A percentile compares a stretch with the other conserved stretches of the same genome.
Evolutionary conservation across 2,888 invertebrate genomes (phyloP).

Genomic region (Brachyptera risi): DNA sequence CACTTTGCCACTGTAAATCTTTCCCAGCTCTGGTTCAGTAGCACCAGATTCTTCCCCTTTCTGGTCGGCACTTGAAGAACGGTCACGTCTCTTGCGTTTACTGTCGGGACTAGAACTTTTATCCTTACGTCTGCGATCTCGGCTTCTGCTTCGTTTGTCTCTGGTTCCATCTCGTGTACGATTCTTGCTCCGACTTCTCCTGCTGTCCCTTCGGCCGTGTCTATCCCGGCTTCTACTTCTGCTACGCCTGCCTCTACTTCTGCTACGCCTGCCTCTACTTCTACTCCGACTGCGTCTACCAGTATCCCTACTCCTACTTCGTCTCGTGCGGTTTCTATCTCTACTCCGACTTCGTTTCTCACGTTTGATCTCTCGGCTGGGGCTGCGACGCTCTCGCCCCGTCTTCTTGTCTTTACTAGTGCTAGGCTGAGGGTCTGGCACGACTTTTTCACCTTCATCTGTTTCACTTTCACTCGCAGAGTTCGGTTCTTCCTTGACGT

Average conservation of each 20-base stretch:
- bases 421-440: conserved; percentile 13
- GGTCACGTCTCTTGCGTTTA: conserved; percentile 38
- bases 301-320: conserved; percentile 43
- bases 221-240: conserved; percentile 39
- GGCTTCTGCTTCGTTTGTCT: conserved; percentile 37
- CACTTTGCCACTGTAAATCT: conserved; percentile 46
- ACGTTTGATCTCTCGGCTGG: conserved; percentile 27
- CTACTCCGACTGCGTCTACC: conserved; percentile 31
- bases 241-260: conserved; percentile 29
- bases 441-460: conserved; percentile 14
- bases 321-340: conserved; percentile 33
- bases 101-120: conserved; percentile 39
- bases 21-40: conserved; percentile 49
- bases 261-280: conserved; percentile 30
- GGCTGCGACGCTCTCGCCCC: no score
- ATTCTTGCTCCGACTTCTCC: conserved; percentile 39
- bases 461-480: no score
- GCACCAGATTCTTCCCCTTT: conserved; percentile 39
- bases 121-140: conserved; percentile 36
- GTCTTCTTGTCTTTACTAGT: conserved; percentile 33
- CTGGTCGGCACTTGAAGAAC: conserved; percentile 36
- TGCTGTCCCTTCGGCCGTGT: conserved; percentile 36
- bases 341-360: conserved; percentile 34
- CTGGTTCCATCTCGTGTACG: conserved; percentile 34
- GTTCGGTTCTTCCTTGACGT: conserved; percentile 21